These are phyloP conservation scores for Stylophora pistillata DNA, from an alignment of 64 coral and sea anemone genomes.

Conservation along the genomic window DNA sequence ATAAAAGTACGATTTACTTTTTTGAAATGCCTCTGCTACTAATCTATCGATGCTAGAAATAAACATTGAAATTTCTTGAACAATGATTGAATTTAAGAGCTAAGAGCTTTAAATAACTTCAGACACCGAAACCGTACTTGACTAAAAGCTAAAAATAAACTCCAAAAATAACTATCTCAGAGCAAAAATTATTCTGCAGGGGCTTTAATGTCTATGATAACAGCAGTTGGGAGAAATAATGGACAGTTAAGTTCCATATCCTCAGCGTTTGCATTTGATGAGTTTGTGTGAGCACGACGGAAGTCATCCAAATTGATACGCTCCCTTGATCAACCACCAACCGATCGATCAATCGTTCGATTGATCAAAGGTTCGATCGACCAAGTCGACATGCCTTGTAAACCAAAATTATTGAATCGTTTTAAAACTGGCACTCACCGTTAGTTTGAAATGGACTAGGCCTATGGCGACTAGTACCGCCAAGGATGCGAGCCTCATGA, in stretches of 20 bases:
- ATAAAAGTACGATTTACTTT: background rate
- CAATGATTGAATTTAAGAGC: background rate
- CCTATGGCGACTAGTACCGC: conserved; percentile 85
- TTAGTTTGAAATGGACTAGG: conserved; percentile 80
- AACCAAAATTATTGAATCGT: conserved; percentile 22
- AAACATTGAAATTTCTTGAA: background rate
- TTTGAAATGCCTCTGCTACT: background rate
- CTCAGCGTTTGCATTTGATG: background rate
- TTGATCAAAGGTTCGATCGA: conserved; percentile 51
- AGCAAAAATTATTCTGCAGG: background rate
- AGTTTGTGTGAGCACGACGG: background rate
- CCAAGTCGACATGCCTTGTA: conserved; percentile 22
- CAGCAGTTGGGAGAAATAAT: background rate
- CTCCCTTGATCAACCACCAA: conserved; percentile 43
- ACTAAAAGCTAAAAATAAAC: background rate
- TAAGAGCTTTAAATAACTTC: background rate
- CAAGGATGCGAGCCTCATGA: conserved; percentile 97
- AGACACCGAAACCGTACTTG: background rate
- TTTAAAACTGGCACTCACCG: conserved; percentile 70
- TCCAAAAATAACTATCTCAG: background rate
- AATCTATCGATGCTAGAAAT: background rate
- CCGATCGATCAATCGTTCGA: conserved; percentile 54
- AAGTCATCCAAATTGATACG: conserved; percentile 50
- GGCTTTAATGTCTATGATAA: background rate
- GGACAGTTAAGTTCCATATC: background rate